Evolutionary conservation across 2,797 vertebrate genomes (phyloP).

Genomic region (Lepilemur septentrionalis): DNA sequence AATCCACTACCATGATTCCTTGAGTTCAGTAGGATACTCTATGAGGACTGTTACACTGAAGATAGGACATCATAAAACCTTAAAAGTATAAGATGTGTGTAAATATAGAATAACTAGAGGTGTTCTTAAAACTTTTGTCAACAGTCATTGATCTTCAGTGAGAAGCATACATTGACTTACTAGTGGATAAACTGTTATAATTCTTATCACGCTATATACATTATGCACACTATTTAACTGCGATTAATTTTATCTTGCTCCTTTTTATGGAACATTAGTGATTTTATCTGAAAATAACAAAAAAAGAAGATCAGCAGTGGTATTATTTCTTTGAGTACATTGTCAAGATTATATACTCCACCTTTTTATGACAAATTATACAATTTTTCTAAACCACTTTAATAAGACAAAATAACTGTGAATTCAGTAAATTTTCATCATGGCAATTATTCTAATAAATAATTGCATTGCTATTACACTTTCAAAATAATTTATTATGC

Average conservation of each 20-base stretch:
- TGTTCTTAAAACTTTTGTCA: not conserved
- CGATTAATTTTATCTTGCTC: not conserved
- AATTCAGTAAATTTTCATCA: not conserved
- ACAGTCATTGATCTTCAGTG: not conserved
- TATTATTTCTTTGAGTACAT: not conserved
- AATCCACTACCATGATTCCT: not conserved
- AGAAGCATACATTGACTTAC: not conserved
- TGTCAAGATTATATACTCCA: not conserved
- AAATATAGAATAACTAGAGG: not conserved
- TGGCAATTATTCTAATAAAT: not conserved
- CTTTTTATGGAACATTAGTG: not conserved
- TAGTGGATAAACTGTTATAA: not conserved
- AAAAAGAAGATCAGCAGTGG: not conserved
- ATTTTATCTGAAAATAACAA: not conserved
- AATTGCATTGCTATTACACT: not conserved
- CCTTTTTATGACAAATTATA: not conserved
- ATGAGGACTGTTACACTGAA: not conserved
- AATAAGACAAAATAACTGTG: not conserved
- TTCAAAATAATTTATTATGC: constrained; percentile 17
- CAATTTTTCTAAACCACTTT: not conserved
- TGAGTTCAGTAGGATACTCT: not conserved
- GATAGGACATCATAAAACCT: not conserved
- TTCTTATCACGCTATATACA: not conserved
- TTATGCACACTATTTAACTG: not conserved
- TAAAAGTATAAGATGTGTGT: not conserved